Conservation (phyloP, 2,888 invertebrate species). For the Limenitis camilla region DNA sequence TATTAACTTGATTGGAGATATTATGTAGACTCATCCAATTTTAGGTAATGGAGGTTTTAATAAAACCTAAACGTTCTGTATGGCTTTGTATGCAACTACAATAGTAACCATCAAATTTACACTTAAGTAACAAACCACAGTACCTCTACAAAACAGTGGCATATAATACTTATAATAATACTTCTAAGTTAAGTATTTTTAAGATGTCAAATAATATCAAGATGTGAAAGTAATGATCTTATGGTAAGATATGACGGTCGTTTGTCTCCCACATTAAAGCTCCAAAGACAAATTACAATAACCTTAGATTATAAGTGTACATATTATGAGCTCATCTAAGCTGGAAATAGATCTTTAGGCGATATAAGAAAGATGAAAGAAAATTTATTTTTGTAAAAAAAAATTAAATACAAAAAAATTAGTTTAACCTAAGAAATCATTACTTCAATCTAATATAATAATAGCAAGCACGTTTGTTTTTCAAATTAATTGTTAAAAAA, state of each 20-base stretch:
- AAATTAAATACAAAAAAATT: slow-evolving; percentile 1
- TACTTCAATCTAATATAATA: slow-evolving; percentile 5
- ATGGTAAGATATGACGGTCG: not conserved
- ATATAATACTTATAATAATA: not conserved
- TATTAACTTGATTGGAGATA: too few relatives aligned
- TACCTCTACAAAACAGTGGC: slow-evolving; percentile 24
- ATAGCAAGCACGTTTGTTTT: slow-evolving; percentile 3
- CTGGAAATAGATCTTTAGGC: slow-evolving; percentile 14
- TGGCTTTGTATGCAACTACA: not conserved
- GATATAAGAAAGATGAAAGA: not conserved
- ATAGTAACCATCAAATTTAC: not conserved
- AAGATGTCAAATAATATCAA: not conserved
- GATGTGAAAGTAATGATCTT: not conserved
- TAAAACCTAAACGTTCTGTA: slow-evolving; percentile 4
- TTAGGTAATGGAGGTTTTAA: too few relatives aligned
- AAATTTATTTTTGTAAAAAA: slow-evolving; percentile 4
- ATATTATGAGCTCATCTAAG: slow-evolving; percentile 4
- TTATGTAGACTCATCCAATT: too few relatives aligned
- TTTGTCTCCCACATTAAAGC: not conserved
- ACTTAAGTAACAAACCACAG: slow-evolving; percentile 24
- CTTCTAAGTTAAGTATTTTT: not conserved
- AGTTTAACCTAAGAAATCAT: too few relatives aligned
- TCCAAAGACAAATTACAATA: not conserved
- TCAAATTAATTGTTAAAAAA: too few relatives aligned
- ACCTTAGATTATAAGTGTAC: not conserved